Conservation (phyloP, 2,113 vertebrate genomes). For the Clinocottus analis region DNA sequence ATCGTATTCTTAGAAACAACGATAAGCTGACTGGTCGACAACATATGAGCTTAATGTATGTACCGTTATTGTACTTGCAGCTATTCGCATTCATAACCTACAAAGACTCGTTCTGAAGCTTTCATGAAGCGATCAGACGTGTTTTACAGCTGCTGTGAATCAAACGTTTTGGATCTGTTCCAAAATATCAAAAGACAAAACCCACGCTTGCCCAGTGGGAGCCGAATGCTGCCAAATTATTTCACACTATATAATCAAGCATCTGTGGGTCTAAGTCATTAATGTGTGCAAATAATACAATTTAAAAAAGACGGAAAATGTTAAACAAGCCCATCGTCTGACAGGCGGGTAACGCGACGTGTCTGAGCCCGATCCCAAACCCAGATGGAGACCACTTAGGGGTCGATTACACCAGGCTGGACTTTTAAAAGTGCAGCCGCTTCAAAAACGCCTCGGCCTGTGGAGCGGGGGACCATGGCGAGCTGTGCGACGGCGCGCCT, state of each 20-base stretch:
- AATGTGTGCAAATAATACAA: background rate
- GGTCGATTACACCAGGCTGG: too few species aligned
- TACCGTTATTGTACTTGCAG: background rate
- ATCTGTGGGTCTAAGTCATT: background rate
- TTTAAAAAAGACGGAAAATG: background rate
- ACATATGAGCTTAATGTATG: background rate
- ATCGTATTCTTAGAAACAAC: background rate
- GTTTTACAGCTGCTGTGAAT: background rate
- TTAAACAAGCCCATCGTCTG: background rate
- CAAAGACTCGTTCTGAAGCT: background rate
- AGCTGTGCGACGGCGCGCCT: too few species aligned
- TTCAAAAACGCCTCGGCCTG: too few species aligned
- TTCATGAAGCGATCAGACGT: background rate
- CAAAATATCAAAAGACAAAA: background rate
- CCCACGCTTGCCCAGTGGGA: background rate
- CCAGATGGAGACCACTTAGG: background rate
- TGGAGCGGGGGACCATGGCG: too few species aligned
- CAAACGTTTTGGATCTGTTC: background rate
- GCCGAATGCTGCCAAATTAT: background rate
- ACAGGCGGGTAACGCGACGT: too few species aligned
- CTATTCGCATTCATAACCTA: background rate
- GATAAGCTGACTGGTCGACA: background rate
- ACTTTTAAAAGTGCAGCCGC: too few species aligned
- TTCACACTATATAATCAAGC: background rate
- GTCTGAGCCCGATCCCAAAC: too few species aligned